phyloP scores from a whole-genome alignment of 2,113 vertebrate genomes.

The Asarcornis scutulata region DNA sequence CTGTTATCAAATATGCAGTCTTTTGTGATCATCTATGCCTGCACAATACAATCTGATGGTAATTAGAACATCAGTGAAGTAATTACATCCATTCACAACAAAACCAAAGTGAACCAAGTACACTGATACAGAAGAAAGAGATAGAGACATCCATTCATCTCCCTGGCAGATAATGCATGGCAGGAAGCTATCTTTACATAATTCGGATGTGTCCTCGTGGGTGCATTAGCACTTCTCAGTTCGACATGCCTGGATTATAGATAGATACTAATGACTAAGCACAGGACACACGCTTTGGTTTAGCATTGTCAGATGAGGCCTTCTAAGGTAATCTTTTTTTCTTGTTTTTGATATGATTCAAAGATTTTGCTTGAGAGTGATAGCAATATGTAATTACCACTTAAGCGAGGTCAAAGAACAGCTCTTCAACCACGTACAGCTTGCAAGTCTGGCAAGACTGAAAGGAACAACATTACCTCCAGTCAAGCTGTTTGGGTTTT shows the following conservation, averaged over 20 bases:
- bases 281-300: background rate
- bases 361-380: background rate
- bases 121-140: background rate
- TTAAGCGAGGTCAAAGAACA: background rate
- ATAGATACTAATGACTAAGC: background rate
- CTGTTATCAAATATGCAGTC: background rate
- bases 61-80: slow-evolving; percentile 32
- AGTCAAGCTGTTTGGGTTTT: background rate
- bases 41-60: background rate
- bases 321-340: background rate
- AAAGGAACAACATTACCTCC: background rate
- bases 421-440: background rate
- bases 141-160: background rate
- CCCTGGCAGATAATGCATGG: background rate
- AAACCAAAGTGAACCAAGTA: background rate
- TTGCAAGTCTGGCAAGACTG: background rate
- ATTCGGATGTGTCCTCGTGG: background rate
- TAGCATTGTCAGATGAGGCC: background rate
- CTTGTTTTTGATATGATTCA: background rate
- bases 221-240: background rate
- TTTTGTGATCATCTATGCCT: slow-evolving; percentile 3
- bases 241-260: background rate
- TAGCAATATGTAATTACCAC: background rate
- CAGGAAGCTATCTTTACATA: background rate
- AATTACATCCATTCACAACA: slow-evolving; percentile 26